Percentiles rank a stretch among this genome's conserved stretches.
These are phyloP conservation scores for Crepidodera aurea DNA, from an alignment of 2,888 invertebrate genomes.

Conservation along the genomic window DNA sequence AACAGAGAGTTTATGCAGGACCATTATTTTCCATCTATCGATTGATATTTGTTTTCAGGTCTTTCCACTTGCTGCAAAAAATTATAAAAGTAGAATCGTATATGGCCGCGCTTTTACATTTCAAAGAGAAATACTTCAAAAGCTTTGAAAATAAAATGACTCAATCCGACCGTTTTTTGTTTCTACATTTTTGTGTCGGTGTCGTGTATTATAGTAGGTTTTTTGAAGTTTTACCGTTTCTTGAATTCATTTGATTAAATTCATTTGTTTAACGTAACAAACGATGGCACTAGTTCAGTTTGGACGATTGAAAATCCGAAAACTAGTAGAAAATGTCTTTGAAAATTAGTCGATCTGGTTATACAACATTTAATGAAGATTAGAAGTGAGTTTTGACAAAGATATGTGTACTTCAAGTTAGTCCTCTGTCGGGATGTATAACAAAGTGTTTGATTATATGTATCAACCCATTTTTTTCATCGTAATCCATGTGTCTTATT, in stretches of 20 bases:
- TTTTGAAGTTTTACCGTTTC: slow-evolving; percentile 15
- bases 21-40: slow-evolving; percentile 10
- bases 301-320: too few relatives aligned
- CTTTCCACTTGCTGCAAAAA: slow-evolving; percentile 36
- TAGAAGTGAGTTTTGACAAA: too few relatives aligned
- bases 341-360: too few relatives aligned
- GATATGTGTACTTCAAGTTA: too few relatives aligned
- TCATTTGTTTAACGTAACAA: slow-evolving; percentile 4
- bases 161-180: slow-evolving; percentile 44
- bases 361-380: too few relatives aligned
- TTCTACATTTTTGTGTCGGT: slow-evolving; percentile 33
- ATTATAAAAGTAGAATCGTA: slow-evolving; percentile 45
- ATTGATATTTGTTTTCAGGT: slow-evolving; percentile 26
- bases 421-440: too few relatives aligned
- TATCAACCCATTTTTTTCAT: too few relatives aligned
- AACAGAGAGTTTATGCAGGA: not conserved
- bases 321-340: too few relatives aligned
- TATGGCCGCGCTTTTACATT: slow-evolving; percentile 48
- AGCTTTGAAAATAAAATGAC: slow-evolving; percentile 46
- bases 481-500: too few relatives aligned
- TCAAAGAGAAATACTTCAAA: slow-evolving; percentile 48
- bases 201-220: slow-evolving; percentile 21
- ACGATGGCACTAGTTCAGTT: too few relatives aligned
- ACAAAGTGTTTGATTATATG: too few relatives aligned
- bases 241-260: slow-evolving; percentile 8